Evolutionary conservation across 2,797 vertebrate species (phyloP), one percentile per base, ranked within the genome.

Genomic region (Takifugu rubripes): DNA sequence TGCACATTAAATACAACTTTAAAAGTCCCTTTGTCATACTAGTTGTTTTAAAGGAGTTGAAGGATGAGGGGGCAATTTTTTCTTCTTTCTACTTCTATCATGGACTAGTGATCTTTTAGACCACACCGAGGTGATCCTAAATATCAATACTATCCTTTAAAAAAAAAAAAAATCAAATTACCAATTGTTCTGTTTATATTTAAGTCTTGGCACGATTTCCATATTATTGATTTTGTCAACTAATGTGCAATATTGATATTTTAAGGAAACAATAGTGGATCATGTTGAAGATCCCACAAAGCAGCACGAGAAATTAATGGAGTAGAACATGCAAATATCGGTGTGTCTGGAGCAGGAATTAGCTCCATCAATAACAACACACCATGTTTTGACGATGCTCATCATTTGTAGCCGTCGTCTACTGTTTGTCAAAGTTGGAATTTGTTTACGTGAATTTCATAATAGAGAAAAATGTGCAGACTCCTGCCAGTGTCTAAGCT

Each of bases 381-480:
- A 40, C 36, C 40, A 12, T 0, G 11, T 40, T 14, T 3, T 40
- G 36, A 33, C 12, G 3, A 10, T 40, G 36, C 9, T 40, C 10
- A 14, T 40, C 12, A 14, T 40, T 14, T 12, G 3, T 11, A 33
- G 33, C 14, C 12, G n/a, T 59, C 66, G 60, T 69, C 68, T 59
- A 73, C 65, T 54, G 60, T 79, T 64, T 71, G 36, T 72, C 21
- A 75, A 59, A 64, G 77, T 77, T 52, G 48, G 69, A 69, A 68
- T 85, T 79, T 85, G 84, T 89, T 88, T 80, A 86, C 78, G 63
- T 79, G 72, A 77, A 76, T 76, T 74, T 79, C 78, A 70, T 81
- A 77, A 87, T 69, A 76, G 65, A 40, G 70, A 88, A 88, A 87
- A 89, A 90, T 88, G 84, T 86, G 88, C 84, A 79, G 77, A 81